Conservation (phyloP, 2,113 vertebrate species). For the Istiophorus platypterus region DNA sequence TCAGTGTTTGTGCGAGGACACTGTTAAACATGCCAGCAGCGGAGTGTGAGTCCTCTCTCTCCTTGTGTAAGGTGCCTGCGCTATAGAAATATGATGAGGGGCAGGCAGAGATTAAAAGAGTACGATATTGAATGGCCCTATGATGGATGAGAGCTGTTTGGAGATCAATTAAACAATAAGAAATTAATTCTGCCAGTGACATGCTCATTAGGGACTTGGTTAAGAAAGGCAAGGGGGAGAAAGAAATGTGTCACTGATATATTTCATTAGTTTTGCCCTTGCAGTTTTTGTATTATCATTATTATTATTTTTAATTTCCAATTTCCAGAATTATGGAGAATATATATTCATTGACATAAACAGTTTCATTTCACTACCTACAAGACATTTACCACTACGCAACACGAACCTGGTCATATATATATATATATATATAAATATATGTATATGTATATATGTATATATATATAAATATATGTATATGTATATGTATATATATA, state of each 20-base stretch:
- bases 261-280: slow-evolving; percentile 37
- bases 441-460: too few species aligned
- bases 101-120: slow-evolving; percentile 73
- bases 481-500: too few species aligned
- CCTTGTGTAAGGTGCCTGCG: slow-evolving; percentile 70
- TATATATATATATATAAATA: too few species aligned
- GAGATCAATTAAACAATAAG: slow-evolving; percentile 84
- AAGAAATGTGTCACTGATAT: slow-evolving; percentile 44
- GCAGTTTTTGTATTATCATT: neutral
- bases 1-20: slow-evolving; percentile 19
- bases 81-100: slow-evolving; percentile 74
- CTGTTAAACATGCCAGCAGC: slow-evolving; percentile 48
- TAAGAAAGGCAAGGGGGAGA: slow-evolving; percentile 52
- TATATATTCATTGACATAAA: neutral
- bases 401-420: neutral
- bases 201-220: slow-evolving; percentile 82
- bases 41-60: slow-evolving; percentile 17
- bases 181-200: slow-evolving; percentile 84
- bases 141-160: slow-evolving; percentile 83
- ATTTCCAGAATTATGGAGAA: neutral
- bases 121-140: slow-evolving; percentile 74
- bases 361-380: slow-evolving; percentile 4
- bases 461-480: too few species aligned
- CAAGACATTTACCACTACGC: neutral
- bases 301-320: neutral